Evolutionary conservation across 2,888 invertebrate species (phyloP).

Genomic region (Autographa pulchrina): DNA sequence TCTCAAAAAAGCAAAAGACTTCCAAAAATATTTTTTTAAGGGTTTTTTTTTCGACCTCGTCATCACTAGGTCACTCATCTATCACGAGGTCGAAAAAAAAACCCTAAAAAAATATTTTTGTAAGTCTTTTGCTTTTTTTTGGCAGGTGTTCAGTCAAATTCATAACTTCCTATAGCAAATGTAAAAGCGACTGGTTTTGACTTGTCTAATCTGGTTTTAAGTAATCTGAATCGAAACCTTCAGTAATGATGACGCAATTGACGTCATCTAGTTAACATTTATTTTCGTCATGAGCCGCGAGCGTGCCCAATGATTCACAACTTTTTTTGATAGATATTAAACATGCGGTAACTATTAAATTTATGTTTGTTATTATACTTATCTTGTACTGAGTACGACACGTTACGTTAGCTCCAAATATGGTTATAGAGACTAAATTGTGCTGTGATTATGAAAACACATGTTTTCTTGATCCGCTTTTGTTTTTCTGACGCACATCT

Average conservation of each 20-base stretch:
- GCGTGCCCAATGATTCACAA: conserved; percentile 35
- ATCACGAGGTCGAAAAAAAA: too few species aligned
- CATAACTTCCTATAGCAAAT: not conserved
- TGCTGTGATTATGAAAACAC: not conserved
- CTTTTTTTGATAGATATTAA: conserved; percentile 17
- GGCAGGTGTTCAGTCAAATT: not conserved
- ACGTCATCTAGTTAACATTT: conserved; percentile 34
- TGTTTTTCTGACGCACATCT: not conserved
- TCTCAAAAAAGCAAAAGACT: too few species aligned
- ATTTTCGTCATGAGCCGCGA: conserved; percentile 33
- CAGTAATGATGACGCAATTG: not conserved
- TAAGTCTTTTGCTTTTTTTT: not conserved
- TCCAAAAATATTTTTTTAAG: not conserved
- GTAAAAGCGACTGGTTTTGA: not conserved
- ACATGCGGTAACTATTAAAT: conserved; percentile 20
- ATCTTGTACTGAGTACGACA: conserved; percentile 23
- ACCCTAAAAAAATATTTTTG: not conserved
- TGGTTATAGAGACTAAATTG: conserved; percentile 15
- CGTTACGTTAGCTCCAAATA: conserved; percentile 33
- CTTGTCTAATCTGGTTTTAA: not conserved
- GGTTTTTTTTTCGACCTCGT: too few species aligned
- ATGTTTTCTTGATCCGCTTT: not conserved
- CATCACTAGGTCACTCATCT: too few species aligned
- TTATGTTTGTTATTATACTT: conserved; percentile 36
- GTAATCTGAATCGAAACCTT: not conserved